Conservation (phyloP, 2,797 vertebrate species). For the Cyprinella venusta region DNA sequence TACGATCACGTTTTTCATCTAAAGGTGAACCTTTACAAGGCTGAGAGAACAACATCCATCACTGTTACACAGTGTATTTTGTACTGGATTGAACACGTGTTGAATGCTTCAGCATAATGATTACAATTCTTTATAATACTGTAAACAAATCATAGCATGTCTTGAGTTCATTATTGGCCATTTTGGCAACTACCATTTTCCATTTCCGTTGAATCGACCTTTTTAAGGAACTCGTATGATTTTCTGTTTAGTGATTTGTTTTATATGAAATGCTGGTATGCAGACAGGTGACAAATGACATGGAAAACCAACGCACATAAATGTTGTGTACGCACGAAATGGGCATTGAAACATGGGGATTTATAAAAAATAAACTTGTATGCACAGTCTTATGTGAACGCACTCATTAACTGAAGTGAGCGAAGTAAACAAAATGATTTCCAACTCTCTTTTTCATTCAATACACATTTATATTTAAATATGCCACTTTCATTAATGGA, state of each 20-base stretch:
- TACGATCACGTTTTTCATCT: background rate
- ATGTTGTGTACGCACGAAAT: background rate
- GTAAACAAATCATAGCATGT: background rate
- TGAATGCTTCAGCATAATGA: too few species aligned
- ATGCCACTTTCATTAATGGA: background rate
- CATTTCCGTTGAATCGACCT: background rate
- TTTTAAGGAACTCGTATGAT: background rate
- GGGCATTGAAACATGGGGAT: background rate
- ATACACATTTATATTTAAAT: background rate
- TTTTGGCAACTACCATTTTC: background rate
- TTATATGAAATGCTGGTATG: background rate
- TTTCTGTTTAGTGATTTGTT: background rate
- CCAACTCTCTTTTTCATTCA: background rate
- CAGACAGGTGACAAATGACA: background rate
- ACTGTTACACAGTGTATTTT: background rate
- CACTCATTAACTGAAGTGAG: background rate
- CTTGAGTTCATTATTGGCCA: background rate
- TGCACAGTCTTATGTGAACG: background rate
- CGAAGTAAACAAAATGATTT: background rate
- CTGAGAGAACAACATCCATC: conserved; percentile 44
- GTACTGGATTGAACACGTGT: background rate
- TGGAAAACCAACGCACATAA: background rate
- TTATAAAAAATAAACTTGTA: background rate
- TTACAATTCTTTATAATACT: background rate
- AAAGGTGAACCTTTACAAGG: background rate